phyloP scores from a whole-genome alignment of 2,888 invertebrate genomes.

The Micoletzkya japonica region DNA sequence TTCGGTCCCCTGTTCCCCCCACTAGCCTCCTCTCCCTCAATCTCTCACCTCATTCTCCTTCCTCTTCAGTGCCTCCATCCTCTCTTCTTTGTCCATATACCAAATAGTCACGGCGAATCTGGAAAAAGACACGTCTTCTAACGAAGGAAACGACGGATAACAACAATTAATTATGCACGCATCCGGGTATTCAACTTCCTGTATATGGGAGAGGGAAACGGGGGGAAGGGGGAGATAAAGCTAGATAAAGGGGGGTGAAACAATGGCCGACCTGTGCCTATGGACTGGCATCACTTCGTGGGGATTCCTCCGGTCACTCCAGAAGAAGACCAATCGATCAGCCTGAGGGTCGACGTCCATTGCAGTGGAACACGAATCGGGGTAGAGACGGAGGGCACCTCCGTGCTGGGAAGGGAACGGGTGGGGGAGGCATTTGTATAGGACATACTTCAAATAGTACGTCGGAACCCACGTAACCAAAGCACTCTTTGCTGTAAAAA shows the following conservation, averaged over 20 bases:
- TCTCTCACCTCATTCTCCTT: neutral
- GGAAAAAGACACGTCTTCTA: constrained; percentile 17
- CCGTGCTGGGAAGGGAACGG: constrained; percentile 70
- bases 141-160: too few relatives aligned
- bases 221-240: neutral
- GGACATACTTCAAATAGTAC: too few relatives aligned
- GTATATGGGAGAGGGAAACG: neutral
- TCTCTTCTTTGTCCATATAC: constrained; percentile 49
- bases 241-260: neutral
- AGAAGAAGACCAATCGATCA: constrained; percentile 91
- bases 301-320: constrained; percentile 94
- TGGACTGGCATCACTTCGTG: constrained; percentile 93
- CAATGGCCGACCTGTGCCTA: constrained; percentile 72
- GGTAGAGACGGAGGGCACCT: constrained; percentile 87
- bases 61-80: constrained; percentile 21
- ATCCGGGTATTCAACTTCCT: neutral
- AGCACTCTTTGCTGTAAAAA: too few relatives aligned
- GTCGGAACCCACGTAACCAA: too few relatives aligned
- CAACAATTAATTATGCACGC: neutral
- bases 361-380: constrained; percentile 80
- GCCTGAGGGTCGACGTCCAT: constrained; percentile 83
- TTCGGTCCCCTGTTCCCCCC: too few relatives aligned
- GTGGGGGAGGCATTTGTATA: too few relatives aligned
- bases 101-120: constrained; percentile 59
- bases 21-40: too few relatives aligned